Evolutionary conservation across 2,113 vertebrate genomes (phyloP), one percentile per base, ranked within the genome.

Genomic region (Neogobius melanostomus): DNA sequence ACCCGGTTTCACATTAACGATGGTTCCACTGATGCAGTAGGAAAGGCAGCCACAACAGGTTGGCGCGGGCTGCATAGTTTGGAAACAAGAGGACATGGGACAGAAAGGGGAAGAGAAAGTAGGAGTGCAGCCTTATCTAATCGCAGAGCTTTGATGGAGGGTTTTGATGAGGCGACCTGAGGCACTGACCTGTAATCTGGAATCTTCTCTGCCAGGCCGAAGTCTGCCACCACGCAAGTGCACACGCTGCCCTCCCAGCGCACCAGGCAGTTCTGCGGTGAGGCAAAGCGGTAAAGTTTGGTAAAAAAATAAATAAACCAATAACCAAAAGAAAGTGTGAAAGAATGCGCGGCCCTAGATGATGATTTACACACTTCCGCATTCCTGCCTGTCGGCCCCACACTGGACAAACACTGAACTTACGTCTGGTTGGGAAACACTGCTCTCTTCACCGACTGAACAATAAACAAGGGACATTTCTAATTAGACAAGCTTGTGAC

Each of bases 191-290:
- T 96, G 90, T 95, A 96, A 54, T 93, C 94, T 6, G 97, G 97
- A 71, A 98, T 99, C 91, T 97, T 98, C 90, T 98, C 97, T 0
- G 97, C 96, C 90, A 99, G 92, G 56, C 97, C 97, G 0, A 99
- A 99, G 89, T 98, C 97, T 28, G 95, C 96, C 71, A 98, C 96
- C 10, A 99, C 96, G 15, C 93, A 96, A 0, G 94, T 95, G 89
- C 95, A 95, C 8, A 84, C 75, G 1, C 69, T 88, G 9, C 90
- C 93, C 45, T 98, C 96, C 69, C 93, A 93, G 67, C 94, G 93
- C 66, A 99, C 94, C 83, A 99, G 90, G 84, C 97, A 99, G 90
- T 99, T 99, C 97, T 98, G 80, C n/a, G n/a, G 7, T 79, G 79
- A 11, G 46, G 96, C 95, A 12, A 1, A 47, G 17, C 4, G 47